These are phyloP conservation scores for Ailuropoda melanoleuca DNA, from an alignment of 2,113 vertebrate genomes.

Conservation along the genomic window DNA sequence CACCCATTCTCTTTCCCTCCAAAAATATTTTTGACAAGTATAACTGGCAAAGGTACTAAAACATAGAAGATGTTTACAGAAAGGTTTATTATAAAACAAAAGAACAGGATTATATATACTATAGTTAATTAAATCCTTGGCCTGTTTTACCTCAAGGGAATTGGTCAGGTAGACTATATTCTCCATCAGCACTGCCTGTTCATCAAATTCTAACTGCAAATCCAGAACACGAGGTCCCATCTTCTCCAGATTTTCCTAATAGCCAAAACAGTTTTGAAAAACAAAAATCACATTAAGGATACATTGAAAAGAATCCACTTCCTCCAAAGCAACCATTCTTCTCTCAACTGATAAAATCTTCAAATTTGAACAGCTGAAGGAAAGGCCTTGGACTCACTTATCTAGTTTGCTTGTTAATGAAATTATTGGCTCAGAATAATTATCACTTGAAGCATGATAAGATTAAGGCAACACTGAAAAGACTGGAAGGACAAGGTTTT, in stretches of 20 bases:
- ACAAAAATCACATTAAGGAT: conserved; percentile 36
- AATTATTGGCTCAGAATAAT: conserved; percentile 58
- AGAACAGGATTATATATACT: background rate
- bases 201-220: conserved; percentile 96
- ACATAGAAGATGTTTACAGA: conserved; percentile 11
- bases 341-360: conserved; percentile 60
- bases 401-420: conserved; percentile 54
- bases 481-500: conserved; percentile 10
- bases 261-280: conserved; percentile 51
- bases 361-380: conserved; percentile 48
- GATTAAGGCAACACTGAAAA: conserved; percentile 38
- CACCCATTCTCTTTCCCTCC: background rate
- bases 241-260: conserved; percentile 97
- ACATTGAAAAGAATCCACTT: conserved; percentile 47
- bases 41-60: conserved; percentile 39
- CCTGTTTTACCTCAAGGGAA: conserved; percentile 91
- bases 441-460: conserved; percentile 42
- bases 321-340: conserved; percentile 41
- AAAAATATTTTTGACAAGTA: conserved; percentile 31
- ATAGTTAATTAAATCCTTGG: background rate
- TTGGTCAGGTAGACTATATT: conserved; percentile 97
- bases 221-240: conserved; percentile 92
- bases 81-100: conserved; percentile 37
- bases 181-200: conserved; percentile 93
- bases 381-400: conserved; percentile 45